Percentiles rank a stretch among this genome's conserved stretches.
Evolutionary conservation across 1,140 invertebrate genomes (phyloP).

Genomic region (Ditylenchus dipsaci): DNA sequence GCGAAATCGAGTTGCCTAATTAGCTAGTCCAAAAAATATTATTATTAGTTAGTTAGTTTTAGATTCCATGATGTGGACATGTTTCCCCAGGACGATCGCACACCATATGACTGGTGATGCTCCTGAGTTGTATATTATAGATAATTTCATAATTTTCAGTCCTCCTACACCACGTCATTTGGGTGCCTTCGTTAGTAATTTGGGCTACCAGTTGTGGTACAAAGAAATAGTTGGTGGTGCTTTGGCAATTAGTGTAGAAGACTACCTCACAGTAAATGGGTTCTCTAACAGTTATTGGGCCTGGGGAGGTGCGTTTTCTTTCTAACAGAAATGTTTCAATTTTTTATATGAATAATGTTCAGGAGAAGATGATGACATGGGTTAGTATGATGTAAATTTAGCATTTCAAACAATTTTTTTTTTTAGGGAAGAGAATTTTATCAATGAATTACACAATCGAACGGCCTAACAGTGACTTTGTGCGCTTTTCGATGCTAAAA

Average conservation of each 20-base stretch:
- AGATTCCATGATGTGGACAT: slow-evolving; percentile 70
- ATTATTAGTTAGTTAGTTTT: too few relatives aligned
- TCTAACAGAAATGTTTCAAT: neutral
- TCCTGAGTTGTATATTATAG: neutral
- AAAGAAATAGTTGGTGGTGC: slow-evolving; percentile 75
- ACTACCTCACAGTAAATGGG: slow-evolving; percentile 77
- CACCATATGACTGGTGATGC: slow-evolving; percentile 71
- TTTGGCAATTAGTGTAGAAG: slow-evolving; percentile 64
- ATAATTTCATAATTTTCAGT: slow-evolving; percentile 60
- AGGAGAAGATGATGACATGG: slow-evolving; percentile 77
- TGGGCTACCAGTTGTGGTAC: slow-evolving; percentile 81
- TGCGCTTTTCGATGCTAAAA: slow-evolving; percentile 57
- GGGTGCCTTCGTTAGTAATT: slow-evolving; percentile 82
- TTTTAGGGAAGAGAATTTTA: slow-evolving; percentile 52
- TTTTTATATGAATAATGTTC: too few relatives aligned
- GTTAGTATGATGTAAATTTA: slow-evolving; percentile 22
- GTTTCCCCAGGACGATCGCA: slow-evolving; percentile 78
- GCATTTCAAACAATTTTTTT: slow-evolving; percentile 6
- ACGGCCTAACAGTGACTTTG: slow-evolving; percentile 58
- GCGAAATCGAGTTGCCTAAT: too few relatives aligned
- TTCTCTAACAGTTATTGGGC: slow-evolving; percentile 82
- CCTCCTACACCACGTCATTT: slow-evolving; percentile 68
- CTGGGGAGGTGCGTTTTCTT: slow-evolving; percentile 64
- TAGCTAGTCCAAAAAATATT: too few relatives aligned
- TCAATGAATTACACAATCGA: slow-evolving; percentile 63